These are phyloP conservation scores for Salarias fasciatus DNA, from an alignment of 2,797 vertebrate species.

Conservation along the genomic window DNA sequence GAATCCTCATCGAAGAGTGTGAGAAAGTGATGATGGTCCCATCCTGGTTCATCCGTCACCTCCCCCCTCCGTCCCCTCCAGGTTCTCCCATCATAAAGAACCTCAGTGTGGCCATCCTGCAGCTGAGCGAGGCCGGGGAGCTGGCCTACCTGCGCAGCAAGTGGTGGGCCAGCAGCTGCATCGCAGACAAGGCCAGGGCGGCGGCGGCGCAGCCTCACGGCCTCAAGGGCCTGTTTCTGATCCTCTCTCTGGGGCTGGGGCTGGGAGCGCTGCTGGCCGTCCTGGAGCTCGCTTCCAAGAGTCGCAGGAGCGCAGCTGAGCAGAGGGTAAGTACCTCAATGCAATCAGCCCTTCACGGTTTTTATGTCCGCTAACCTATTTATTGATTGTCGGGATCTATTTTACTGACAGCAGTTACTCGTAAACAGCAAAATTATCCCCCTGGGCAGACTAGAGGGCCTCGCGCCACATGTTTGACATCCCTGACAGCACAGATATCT, in stretches of 20 bases:
- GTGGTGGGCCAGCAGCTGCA: constrained; percentile 91
- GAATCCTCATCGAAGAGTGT: constrained; percentile 1
- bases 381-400: too few species aligned
- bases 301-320: constrained; percentile 81
- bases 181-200: constrained; percentile 65
- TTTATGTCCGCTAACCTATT: too few species aligned
- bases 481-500: too few species aligned
- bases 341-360: too few species aligned
- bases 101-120: constrained; percentile 86
- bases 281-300: constrained; percentile 85
- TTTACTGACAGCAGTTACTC: too few species aligned
- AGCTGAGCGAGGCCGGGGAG: constrained; percentile 86
- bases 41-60: neutral
- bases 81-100: constrained; percentile 86
- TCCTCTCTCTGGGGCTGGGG: constrained; percentile 84
- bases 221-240: constrained; percentile 88
- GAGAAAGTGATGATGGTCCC: too few species aligned
- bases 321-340: constrained; percentile 82
- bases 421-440: too few species aligned
- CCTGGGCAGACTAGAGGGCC: too few species aligned
- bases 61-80: constrained; percentile 64
- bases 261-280: constrained; percentile 83
- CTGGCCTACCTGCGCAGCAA: constrained; percentile 87
- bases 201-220: constrained; percentile 78
- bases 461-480: too few species aligned